phyloP scores from a whole-genome alignment of 2,797 vertebrate species.

The Cirrhinus molitorella region DNA sequence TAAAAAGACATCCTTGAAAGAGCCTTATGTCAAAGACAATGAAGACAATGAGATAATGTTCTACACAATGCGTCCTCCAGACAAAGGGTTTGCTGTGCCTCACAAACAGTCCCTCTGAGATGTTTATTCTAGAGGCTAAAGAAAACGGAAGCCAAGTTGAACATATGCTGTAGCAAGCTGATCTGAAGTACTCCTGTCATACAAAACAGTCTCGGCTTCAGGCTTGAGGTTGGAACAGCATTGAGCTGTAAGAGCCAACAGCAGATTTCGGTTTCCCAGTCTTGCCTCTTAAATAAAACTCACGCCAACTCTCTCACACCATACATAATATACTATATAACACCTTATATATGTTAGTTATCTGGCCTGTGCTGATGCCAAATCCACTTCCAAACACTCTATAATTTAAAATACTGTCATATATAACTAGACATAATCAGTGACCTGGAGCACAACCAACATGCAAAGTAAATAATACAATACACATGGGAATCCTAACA shows the following conservation, averaged over 20 bases:
- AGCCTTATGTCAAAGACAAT: conserved; percentile 40
- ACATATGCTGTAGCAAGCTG: conserved; percentile 3
- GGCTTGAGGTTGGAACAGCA: conserved; percentile 71
- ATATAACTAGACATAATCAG: conserved; percentile 15
- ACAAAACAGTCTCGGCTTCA: conserved; percentile 62
- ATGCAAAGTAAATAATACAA: conserved; percentile 4
- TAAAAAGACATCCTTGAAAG: conserved; percentile 38
- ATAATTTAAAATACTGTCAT: not conserved
- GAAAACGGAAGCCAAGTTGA: conserved; percentile 14
- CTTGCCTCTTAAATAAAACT: conserved; percentile 60
- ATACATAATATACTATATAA: conserved; percentile 46
- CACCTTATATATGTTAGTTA: conserved; percentile 72
- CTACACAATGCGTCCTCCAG: conserved; percentile 41
- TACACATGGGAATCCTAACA: not conserved
- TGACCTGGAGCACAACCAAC: conserved; percentile 1
- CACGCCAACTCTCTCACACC: conserved; percentile 70
- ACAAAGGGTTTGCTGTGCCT: conserved; percentile 37
- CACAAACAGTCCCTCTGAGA: conserved; percentile 34
- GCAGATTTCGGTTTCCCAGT: conserved; percentile 72
- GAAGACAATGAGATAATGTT: conserved; percentile 38
- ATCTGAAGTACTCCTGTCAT: conserved; percentile 35
- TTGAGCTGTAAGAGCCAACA: conserved; percentile 69
- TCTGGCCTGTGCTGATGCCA: conserved; percentile 71
- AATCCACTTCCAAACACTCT: conserved; percentile 39
- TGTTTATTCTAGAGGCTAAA: conserved; percentile 39